Base-by-base conservation (phyloP, 1,140 invertebrate genomes). In the Drosophila dunni region DNA sequence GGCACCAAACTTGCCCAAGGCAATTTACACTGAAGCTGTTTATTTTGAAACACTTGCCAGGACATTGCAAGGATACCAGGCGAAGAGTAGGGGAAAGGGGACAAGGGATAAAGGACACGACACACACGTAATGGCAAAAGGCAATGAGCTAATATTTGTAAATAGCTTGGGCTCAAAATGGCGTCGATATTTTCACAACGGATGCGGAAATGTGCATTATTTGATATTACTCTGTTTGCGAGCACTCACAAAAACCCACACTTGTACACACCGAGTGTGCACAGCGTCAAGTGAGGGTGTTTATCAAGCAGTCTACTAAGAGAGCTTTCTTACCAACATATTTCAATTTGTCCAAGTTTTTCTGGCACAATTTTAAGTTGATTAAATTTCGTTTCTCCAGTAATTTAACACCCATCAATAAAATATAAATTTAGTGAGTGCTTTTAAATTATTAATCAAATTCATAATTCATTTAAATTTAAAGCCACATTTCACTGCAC, bases 1-100 rank as follows among this genome's bases (percentile, higher is more conserved):
- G 72, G 68, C 68, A 60, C 36, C 68, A 73, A 77, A 73, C 50
- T 67, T 68, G 75, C 71, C 71, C 48, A 36, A 58, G 84, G 84
- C 81, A 89, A 84, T 89, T 89, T 89, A 89, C 84, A 90, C 84
- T 81, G 85, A 73, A 84, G 68, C 67, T 89, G 84, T 89, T 89
- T 84, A 84, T 89, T 81, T 84, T 81, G 78, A 89, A 89, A 89
- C 84, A 89, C 84, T 89, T 86, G 76, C 56, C 48, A 54, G 64
- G 40, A 73, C 64, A 69, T 68, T 45, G 15, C 60, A 40, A 45
- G 33, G 36, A 11, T 36, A 44, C 33, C n/a, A 50, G 20, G 29
- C 29, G 24, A 5, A 29, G 24, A 29, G 24, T 29, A 29, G 24
- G 24, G 24, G 17, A 2, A 34, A 36, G 10, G 51, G 11, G 33